Conservation (phyloP, 1,140 invertebrate species). For the Achatina immaculata region DNA sequence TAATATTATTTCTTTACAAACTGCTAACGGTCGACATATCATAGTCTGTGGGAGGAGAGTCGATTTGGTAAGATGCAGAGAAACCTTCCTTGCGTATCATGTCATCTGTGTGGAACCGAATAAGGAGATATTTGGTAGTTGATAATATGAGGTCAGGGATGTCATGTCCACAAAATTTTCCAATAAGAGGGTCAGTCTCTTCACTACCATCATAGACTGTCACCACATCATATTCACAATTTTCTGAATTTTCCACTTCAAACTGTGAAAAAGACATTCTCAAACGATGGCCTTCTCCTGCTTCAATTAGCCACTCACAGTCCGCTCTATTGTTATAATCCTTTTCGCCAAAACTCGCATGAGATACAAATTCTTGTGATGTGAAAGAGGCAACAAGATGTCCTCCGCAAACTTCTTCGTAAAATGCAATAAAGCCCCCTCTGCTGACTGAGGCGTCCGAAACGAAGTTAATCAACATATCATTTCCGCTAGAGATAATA, state of each 20-base stretch:
- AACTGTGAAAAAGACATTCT: slow-evolving; percentile 88
- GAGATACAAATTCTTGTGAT: slow-evolving; percentile 90
- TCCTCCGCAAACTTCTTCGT: slow-evolving; percentile 93
- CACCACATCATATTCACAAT: slow-evolving; percentile 93
- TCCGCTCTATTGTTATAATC: slow-evolving; percentile 88
- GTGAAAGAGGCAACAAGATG: slow-evolving; percentile 81
- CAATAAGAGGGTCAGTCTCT: slow-evolving; percentile 83
- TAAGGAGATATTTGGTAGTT: slow-evolving; percentile 84
- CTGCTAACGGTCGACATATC: too few species aligned
- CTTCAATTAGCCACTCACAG: slow-evolving; percentile 94
- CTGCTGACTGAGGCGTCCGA: slow-evolving; percentile 95
- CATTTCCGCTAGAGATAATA: slow-evolving; percentile 89
- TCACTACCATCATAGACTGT: slow-evolving; percentile 90
- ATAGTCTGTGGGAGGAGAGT: not conserved
- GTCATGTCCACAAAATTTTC: slow-evolving; percentile 79
- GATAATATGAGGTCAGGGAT: slow-evolving; percentile 89
- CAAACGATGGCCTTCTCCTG: slow-evolving; percentile 71
- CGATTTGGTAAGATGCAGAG: slow-evolving; percentile 49
- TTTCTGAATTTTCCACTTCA: slow-evolving; percentile 90
- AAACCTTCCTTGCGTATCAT: slow-evolving; percentile 93
- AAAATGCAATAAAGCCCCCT: slow-evolving; percentile 89
- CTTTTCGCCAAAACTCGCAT: slow-evolving; percentile 89
- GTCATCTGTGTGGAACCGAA: slow-evolving; percentile 91
- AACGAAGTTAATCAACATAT: slow-evolving; percentile 96
- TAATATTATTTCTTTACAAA: too few species aligned